phyloP scores from a whole-genome alignment of 2,888 invertebrate genomes.

The Sarcophaga variegata region DNA sequence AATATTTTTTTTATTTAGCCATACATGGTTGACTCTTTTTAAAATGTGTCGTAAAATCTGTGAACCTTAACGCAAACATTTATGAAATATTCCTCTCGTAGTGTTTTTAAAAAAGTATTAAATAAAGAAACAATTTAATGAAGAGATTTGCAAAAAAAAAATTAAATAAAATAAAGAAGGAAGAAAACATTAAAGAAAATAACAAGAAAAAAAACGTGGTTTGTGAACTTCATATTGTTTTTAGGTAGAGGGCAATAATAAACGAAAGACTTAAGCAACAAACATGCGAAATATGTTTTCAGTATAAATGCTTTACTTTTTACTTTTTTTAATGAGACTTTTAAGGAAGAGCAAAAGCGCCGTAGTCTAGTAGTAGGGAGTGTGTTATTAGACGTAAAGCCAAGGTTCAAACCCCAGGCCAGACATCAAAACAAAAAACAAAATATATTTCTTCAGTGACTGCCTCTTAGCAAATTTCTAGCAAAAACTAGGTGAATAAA shows the following conservation, averaged over 20 bases:
- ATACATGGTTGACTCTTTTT: slow-evolving; percentile 39
- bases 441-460: no score
- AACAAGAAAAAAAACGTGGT: background rate
- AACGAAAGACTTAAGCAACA: slow-evolving; percentile 36
- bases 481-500: no score
- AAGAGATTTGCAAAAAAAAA: background rate
- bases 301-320: no score
- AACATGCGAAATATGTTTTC: slow-evolving; percentile 1
- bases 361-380: no score
- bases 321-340: no score
- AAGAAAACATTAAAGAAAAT: no score
- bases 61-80: slow-evolving; percentile 43
- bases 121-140: background rate
- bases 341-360: no score
- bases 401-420: no score
- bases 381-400: no score
- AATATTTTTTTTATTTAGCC: slow-evolving; percentile 18
- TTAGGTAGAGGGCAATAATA: background rate
- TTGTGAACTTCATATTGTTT: background rate
- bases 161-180: background rate
- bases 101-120: background rate
- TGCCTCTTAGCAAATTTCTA: no score
- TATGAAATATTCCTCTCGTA: background rate
- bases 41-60: slow-evolving; percentile 41
- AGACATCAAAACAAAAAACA: no score